phyloP scores from a whole-genome alignment of 2,888 invertebrate genomes.

The Drosophila glabriapex region DNA sequence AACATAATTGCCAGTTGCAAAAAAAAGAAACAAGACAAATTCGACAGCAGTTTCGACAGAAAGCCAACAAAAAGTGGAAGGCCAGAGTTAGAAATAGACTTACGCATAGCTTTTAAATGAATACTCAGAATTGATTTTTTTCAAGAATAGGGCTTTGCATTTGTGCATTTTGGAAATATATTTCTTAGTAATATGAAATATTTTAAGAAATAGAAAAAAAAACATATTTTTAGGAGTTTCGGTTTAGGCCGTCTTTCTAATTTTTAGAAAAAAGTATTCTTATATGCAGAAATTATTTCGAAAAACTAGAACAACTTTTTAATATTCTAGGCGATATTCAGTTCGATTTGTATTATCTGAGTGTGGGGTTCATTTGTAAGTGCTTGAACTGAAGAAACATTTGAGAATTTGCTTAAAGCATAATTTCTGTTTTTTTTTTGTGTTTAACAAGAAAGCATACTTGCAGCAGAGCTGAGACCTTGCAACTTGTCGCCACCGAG shows the following conservation, averaged over 20 bases:
- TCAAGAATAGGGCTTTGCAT: no score
- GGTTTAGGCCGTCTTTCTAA: no score
- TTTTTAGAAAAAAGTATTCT: neutral
- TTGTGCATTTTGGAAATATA: no score
- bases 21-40: neutral
- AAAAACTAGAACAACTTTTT: no score
- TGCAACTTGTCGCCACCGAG: conserved; percentile 23
- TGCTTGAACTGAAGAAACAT: neutral
- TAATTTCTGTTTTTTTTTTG: conserved; percentile 26
- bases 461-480: conserved; percentile 27
- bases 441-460: neutral
- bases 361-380: neutral
- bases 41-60: neutral
- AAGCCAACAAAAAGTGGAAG: conserved; percentile 26
- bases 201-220: no score
- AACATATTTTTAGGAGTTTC: no score
- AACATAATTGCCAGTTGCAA: conserved; percentile 62
- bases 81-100: conserved; percentile 6
- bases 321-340: neutral
- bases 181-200: no score
- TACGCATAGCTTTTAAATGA: neutral
- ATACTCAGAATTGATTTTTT: no score
- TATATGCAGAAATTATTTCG: neutral
- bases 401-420: conserved; percentile 12
- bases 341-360: neutral